Evolutionary conservation across 2,797 vertebrate genomes (phyloP).

Genomic region (Xiphophorus birchmanni): DNA sequence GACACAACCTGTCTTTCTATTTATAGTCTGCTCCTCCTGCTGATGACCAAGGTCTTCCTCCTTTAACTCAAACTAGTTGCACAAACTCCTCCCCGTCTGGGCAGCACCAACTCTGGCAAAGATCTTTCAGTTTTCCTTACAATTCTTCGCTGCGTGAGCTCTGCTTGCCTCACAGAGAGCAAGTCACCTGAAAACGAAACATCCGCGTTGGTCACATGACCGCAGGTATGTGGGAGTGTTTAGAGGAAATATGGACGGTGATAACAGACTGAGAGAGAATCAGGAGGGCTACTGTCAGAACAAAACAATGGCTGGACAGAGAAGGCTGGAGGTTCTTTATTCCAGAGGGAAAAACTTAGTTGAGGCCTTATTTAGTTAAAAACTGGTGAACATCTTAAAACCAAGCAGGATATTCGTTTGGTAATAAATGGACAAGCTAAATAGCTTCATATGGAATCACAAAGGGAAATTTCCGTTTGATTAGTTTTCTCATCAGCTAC

Average conservation of each 20-base stretch:
- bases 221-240: conserved; percentile 8
- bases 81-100: conserved; percentile 49
- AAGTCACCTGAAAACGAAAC: conserved; percentile 12
- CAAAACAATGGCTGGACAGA: neutral
- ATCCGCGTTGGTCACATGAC: conserved; percentile 9
- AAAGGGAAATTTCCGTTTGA: no score
- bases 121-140: neutral
- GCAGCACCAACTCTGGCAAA: conserved; percentile 2
- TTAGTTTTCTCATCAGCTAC: conserved; percentile 9
- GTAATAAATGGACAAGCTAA: conserved; percentile 1
- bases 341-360: neutral
- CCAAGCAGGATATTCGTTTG: neutral
- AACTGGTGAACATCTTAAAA: neutral
- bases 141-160: neutral
- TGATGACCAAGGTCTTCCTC: conserved; percentile 36
- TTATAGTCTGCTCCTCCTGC: conserved; percentile 34
- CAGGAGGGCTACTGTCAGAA: conserved; percentile 11
- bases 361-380: neutral
- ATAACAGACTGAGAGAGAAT: conserved; percentile 34
- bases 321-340: neutral
- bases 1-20: conserved; percentile 53
- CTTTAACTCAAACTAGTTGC: conserved; percentile 48
- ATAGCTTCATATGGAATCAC: neutral
- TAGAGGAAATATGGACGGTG: conserved; percentile 29
- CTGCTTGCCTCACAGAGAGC: conserved; percentile 13